phyloP scores from a whole-genome alignment of 2,888 invertebrate genomes.

The Leistus spinibarbis region DNA sequence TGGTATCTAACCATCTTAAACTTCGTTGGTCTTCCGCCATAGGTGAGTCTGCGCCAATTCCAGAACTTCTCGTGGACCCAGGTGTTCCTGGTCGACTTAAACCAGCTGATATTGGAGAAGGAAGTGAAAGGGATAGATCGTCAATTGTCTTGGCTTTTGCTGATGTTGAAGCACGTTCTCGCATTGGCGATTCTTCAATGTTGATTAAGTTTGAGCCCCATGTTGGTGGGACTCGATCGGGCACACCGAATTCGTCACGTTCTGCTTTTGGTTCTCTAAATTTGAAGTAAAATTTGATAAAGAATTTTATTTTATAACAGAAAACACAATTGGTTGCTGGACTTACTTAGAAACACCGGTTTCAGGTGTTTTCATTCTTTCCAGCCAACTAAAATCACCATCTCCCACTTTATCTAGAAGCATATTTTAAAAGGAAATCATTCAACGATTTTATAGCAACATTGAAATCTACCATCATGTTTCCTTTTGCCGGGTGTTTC shows the following conservation, averaged over 20 bases:
- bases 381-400: not conserved
- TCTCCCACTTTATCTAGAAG: not conserved
- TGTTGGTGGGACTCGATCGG: slow-evolving; percentile 50
- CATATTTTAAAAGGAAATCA: not conserved
- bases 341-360: not conserved
- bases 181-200: slow-evolving; percentile 45
- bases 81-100: not conserved
- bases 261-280: not conserved
- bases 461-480: not conserved
- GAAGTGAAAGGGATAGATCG: not conserved
- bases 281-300: not conserved
- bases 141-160: not conserved
- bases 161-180: not conserved
- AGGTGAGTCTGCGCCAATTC: not conserved
- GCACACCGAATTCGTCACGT: slow-evolving; percentile 33
- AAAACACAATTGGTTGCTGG: not conserved
- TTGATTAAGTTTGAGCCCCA: slow-evolving; percentile 55
- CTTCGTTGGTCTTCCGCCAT: not conserved
- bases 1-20: slow-evolving; percentile 10
- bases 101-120: not conserved
- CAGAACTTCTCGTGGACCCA: not conserved
- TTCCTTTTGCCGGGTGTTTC: not conserved
- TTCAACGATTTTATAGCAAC: no score
- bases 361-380: not conserved
- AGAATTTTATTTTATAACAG: not conserved